Percentiles rank a stretch among this genome's conserved stretches.
Conservation (phyloP, 2,797 vertebrate genomes). For the Micropoecilia bifurca region DNA sequence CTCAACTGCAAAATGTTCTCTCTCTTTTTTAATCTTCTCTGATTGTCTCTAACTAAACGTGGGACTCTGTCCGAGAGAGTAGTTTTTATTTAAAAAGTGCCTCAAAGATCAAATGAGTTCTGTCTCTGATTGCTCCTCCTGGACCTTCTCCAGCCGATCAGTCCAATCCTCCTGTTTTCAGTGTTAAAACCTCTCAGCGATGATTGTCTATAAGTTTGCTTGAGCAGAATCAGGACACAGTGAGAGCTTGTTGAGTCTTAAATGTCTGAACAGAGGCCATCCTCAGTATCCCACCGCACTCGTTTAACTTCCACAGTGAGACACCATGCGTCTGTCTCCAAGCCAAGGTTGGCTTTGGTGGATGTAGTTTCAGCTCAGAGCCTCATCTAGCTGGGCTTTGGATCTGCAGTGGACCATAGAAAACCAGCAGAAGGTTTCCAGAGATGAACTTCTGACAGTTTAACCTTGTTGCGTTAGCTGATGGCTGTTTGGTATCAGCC, state of each 20-base stretch:
- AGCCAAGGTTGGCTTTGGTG: constrained; percentile 22
- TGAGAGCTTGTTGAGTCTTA: neutral
- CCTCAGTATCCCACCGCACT: neutral
- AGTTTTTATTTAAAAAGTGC: constrained; percentile 85
- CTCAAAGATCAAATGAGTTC: constrained; percentile 77
- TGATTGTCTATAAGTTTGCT: constrained; percentile 7
- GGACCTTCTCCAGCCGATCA: constrained; percentile 34
- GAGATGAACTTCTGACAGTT: neutral
- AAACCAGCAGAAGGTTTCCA: neutral
- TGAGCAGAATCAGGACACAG: constrained; percentile 2
- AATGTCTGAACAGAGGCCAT: neutral
- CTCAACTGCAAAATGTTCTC: constrained; percentile 37
- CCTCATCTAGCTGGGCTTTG: neutral
- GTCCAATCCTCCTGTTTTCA: constrained; percentile 1
- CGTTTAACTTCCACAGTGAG: constrained; percentile 21
- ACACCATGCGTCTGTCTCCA: constrained; percentile 28
- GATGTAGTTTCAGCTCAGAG: neutral
- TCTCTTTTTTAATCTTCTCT: constrained; percentile 34
- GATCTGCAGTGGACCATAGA: neutral
- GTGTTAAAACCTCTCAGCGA: constrained; percentile 2
- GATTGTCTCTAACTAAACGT: constrained; percentile 38
- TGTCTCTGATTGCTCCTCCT: constrained; percentile 71
- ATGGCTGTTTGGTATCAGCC: neutral
- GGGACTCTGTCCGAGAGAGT: constrained; percentile 64
- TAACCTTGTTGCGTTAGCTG: neutral